A percentile compares a stretch with the other conserved stretches of the same genome.
Conservation (phyloP, 1,140 invertebrate genomes). For the Dinothrombium tinctorium region DNA sequence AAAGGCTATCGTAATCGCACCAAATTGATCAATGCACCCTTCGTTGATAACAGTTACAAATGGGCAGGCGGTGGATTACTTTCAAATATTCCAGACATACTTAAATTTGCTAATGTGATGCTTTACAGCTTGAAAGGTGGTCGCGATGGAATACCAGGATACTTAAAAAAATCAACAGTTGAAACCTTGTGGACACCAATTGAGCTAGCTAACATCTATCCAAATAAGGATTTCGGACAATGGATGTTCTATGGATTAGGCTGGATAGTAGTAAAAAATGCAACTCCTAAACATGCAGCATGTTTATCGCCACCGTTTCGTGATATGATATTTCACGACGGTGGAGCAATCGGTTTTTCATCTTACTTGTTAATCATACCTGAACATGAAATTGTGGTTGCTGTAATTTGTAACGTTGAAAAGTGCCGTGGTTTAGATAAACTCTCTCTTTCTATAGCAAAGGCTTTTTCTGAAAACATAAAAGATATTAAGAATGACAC, state of each 20-base stretch:
- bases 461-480: not conserved
- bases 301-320: slow-evolving; percentile 1
- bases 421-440: not conserved
- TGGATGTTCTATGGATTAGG: slow-evolving; percentile 1
- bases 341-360: slow-evolving; percentile 32
- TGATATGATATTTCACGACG: slow-evolving; percentile 23
- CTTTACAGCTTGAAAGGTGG: slow-evolving; percentile 24
- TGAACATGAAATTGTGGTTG: slow-evolving; percentile 28
- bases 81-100: slow-evolving; percentile 31
- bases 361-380: slow-evolving; percentile 31
- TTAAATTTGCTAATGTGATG: slow-evolving; percentile 33
- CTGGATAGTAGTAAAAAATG: slow-evolving; percentile 4
- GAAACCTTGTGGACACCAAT: slow-evolving; percentile 23
- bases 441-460: not conserved
- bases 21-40: slow-evolving; percentile 29
- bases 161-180: slow-evolving; percentile 24
- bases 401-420: slow-evolving; percentile 27
- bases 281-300: not conserved
- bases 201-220: not conserved
- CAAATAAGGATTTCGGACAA: not conserved
- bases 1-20: slow-evolving; percentile 19
- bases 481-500: too few species aligned
- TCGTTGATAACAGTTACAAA: slow-evolving; percentile 38
- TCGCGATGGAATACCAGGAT: slow-evolving; percentile 17
- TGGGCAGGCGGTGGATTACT: slow-evolving; percentile 40